These are phyloP conservation scores for Suricata suricatta DNA, from an alignment of 2,113 vertebrate species.

Conservation along the genomic window DNA sequence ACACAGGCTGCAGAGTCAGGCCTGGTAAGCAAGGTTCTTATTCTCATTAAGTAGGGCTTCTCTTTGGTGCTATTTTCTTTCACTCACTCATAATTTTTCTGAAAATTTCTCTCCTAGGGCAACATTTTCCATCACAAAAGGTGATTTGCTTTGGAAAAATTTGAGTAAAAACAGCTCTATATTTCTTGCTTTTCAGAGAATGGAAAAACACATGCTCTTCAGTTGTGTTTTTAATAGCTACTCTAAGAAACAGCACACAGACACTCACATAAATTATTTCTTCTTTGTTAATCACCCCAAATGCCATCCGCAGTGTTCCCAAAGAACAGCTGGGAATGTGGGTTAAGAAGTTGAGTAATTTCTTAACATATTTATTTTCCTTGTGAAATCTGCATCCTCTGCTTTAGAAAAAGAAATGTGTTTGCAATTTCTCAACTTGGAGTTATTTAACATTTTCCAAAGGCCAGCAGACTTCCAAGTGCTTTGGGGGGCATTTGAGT, in stretches of 20 bases:
- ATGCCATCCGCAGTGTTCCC: not conserved
- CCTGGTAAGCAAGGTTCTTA: not conserved
- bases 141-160: constrained; percentile 76
- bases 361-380: not conserved
- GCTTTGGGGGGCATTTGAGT: not conserved
- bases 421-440: not conserved
- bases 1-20: no score
- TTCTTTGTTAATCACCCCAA: constrained; percentile 33
- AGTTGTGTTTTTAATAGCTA: constrained; percentile 36
- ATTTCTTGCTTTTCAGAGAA: constrained; percentile 63
- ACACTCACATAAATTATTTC: constrained; percentile 56
- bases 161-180: constrained; percentile 59
- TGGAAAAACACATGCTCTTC: constrained; percentile 68
- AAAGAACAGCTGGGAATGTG: not conserved
- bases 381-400: not conserved
- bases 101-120: constrained; percentile 56
- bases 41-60: not conserved
- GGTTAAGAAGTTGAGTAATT: not conserved
- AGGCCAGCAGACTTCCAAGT: not conserved
- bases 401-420: not conserved
- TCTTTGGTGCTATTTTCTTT: constrained; percentile 20
- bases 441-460: not conserved
- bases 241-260: constrained; percentile 37
- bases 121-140: constrained; percentile 67
- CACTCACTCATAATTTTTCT: constrained; percentile 50